Base-by-base conservation (phyloP, 2,113 vertebrate genomes). In the Atherinomorus stipes region DNA sequence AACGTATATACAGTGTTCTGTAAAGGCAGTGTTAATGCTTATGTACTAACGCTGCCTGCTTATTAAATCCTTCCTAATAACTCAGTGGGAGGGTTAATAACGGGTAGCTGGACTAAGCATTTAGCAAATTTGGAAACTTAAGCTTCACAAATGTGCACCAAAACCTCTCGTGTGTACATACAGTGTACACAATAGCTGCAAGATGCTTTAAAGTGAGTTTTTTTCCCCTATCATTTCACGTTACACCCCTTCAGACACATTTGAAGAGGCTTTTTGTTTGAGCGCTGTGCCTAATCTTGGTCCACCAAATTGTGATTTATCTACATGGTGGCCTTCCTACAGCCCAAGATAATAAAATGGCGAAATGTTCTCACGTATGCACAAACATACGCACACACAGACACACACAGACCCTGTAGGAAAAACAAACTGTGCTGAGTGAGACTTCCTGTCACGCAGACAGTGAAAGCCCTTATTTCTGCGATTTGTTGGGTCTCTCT, bases 401-500 rank as follows among this genome's bases (percentile, higher is more conserved):
- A 59, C 57, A 68, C 76, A 74, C 59, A 76, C 45, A 72, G n/a
- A 63, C 44, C 22, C 37, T 38, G 34, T 40, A 85, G 69, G 74
- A 78, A 89, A 90, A 90, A 85, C 81, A 87, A 90, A 89, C 76
- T 75, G 73, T 62, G 62, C 77, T 65, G 84, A 86, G 78, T 82
- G 86, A 84, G 80, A 87, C 89, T 92, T 93, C 91, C 91, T 91
- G 86, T 91, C 86, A 81, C 37, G 45, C 79, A 81, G 58, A 90
- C 84, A 85, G 84, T 57, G 64, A 85, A 85, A 80, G 75, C 78
- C 81, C 78, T 85, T 65, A 80, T 90, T 84, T 82, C 74, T 78
- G 53, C 3, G 3, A 73, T 78, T 88, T 69, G 67, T 71, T 9
- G 52, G 47, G 50, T 75, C 60, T 74, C 68, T 62, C 60, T 59